These are phyloP conservation scores for Eupithecia tripunctaria DNA, from an alignment of 2,888 invertebrate species.

Conservation along the genomic window DNA sequence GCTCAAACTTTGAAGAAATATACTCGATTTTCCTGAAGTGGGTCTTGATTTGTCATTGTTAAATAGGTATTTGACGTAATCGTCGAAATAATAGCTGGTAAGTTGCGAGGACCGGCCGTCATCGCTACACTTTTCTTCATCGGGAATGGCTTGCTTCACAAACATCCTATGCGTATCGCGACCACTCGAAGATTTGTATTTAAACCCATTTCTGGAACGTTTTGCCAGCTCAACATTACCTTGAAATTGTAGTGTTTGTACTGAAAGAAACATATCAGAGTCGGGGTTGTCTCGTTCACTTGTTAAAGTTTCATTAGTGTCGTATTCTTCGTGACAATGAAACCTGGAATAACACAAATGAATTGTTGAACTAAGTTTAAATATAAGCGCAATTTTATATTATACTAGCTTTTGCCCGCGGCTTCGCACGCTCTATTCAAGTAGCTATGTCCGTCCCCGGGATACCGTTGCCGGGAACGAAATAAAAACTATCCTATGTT, in stretches of 20 bases:
- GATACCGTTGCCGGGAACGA: too few relatives aligned
- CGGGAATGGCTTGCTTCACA: conserved; percentile 67
- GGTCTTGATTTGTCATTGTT: conserved; percentile 67
- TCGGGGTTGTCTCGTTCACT: conserved; percentile 47
- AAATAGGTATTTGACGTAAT: conserved; percentile 72
- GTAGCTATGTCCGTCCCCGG: too few relatives aligned
- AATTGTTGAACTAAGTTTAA: background rate
- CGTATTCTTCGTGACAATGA: conserved; percentile 53
- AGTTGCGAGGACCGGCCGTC: conserved; percentile 65
- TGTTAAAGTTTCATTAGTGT: conserved; percentile 44
- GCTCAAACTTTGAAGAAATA: conserved; percentile 54
- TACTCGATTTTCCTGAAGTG: conserved; percentile 67
- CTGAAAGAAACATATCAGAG: conserved; percentile 66
- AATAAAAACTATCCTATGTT: too few relatives aligned
- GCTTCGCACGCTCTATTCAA: too few relatives aligned
- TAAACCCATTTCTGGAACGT: conserved; percentile 69
- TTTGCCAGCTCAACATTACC: conserved; percentile 63
- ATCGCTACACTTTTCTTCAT: conserved; percentile 54
- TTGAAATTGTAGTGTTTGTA: conserved; percentile 74
- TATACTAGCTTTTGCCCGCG: too few relatives aligned
- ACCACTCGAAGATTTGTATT: conserved; percentile 65
- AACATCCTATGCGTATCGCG: conserved; percentile 74
- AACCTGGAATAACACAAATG: conserved; percentile 54
- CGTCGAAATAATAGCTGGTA: conserved; percentile 69
- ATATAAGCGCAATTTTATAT: too few relatives aligned